Evolutionary conservation across 2,888 invertebrate genomes (phyloP).

Genomic region (Aspidiotus destructor): DNA sequence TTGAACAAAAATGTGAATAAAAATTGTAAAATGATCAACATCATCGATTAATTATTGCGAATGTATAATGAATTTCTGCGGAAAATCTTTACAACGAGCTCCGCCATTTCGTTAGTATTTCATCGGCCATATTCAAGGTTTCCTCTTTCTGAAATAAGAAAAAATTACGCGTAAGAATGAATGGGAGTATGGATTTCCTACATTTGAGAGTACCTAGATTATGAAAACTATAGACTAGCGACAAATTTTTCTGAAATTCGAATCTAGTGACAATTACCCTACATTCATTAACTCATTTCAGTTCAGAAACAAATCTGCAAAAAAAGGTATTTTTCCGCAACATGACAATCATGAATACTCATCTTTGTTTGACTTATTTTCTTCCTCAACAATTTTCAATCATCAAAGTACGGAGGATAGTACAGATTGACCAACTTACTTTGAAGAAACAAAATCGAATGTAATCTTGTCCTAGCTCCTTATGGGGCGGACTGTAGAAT

Average conservation of each 20-base stretch:
- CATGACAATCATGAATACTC: background rate
- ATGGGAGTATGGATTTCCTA: background rate
- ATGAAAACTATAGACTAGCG: background rate
- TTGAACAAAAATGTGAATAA: background rate
- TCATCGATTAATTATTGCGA: too few species aligned
- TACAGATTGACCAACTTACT: slow-evolving; percentile 44
- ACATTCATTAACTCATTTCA: too few species aligned
- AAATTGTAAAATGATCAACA: background rate
- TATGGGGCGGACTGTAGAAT: slow-evolving; percentile 76
- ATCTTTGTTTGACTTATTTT: background rate
- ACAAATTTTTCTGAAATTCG: too few species aligned
- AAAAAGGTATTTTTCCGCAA: background rate
- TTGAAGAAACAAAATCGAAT: slow-evolving; percentile 93
- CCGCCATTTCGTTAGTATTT: slow-evolving; percentile 27
- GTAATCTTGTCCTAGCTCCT: slow-evolving; percentile 69
- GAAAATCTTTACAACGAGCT: background rate
- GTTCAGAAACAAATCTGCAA: too few species aligned
- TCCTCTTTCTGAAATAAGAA: slow-evolving; percentile 58
- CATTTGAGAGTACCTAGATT: background rate
- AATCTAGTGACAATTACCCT: too few species aligned
- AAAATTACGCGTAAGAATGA: slow-evolving; percentile 17
- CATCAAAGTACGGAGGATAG: background rate
- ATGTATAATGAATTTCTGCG: too few species aligned
- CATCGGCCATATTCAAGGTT: slow-evolving; percentile 52
- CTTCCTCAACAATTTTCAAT: background rate